Evolutionary conservation across 2,797 vertebrate genomes (phyloP), one percentile per base, ranked within the genome.

Genomic region (Macropus fuliginosus): DNA sequence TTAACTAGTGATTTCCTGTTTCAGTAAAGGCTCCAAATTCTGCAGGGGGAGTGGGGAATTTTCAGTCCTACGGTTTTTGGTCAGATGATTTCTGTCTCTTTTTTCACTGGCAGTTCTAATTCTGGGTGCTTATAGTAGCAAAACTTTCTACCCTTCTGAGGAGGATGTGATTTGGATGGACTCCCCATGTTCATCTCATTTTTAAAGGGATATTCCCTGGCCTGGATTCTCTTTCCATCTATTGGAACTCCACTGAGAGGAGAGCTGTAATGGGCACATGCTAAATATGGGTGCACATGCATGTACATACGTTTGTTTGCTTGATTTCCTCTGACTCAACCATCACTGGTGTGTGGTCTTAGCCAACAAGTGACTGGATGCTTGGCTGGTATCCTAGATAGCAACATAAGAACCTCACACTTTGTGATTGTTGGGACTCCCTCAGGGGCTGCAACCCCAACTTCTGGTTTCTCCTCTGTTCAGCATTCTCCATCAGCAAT

Each of bases 21-120:
- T 27, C 56, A 55, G 91, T 50, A 4, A 93, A 54, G 24, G 52
- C 29, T 62, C 66, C 12, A n/a, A 52, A 56, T 93, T 93, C 40
- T 62, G 11, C n/a, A 16, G 31, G n/a, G 6, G 29, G 54, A 31
- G 52, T 54, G 34, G 8, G 50, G 46, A 31, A 1, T 8, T 56
- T 94, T 54, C 28, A 4, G 5, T 81, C 54, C 91, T 91, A 10
- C 55, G 29, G n/a, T 94, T 95, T 81, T 50, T 55, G 59, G 91
- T 10, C 50, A 54, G 62, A 29, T 34, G 3, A 74, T 31, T 31
- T 92, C n/a, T 56, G 18, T 6, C 28, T 90, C 54, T 54, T 66
- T 94, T 96, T 27, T 56, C 94, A 87, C 24, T 66, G 90, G 92
- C 54, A 55, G 1, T 55, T 66, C 89, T 93, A 12, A 66, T 66